Conservation (phyloP, 2,797 vertebrate genomes). For the Arnoldichthys spilopterus region DNA sequence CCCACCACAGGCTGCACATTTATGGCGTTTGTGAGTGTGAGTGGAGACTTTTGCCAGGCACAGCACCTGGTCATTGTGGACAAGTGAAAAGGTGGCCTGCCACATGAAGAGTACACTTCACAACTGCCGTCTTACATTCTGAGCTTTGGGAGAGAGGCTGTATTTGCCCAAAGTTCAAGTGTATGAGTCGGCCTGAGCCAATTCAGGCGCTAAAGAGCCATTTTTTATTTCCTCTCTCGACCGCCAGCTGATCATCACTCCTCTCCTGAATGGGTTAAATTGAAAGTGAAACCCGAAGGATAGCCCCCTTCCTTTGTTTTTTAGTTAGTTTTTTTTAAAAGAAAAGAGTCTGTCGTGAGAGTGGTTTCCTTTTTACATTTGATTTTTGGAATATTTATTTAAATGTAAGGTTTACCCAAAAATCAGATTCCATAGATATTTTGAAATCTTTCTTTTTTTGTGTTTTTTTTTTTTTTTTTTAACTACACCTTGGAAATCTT, state of each 20-base stretch:
- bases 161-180: conserved; percentile 59
- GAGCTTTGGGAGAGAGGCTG: conserved; percentile 62
- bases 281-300: conserved; percentile 52
- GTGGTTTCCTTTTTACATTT: conserved; percentile 32
- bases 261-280: conserved; percentile 69
- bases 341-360: neutral
- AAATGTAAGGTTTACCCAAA: conserved; percentile 24
- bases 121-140: conserved; percentile 65
- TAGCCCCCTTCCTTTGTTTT: conserved; percentile 38
- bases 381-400: neutral
- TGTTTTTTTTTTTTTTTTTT: neutral
- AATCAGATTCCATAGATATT: conserved; percentile 11
- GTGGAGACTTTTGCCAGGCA: conserved; percentile 98
- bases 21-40: conserved; percentile 96
- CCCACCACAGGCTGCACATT: conserved; percentile 85
- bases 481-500: conserved; percentile 16
- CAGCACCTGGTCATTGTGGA: conserved; percentile 95
- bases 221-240: conserved; percentile 47
- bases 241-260: conserved; percentile 41
- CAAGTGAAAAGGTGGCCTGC: conserved; percentile 85
- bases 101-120: conserved; percentile 52
- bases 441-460: conserved; percentile 18
- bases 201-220: conserved; percentile 47
- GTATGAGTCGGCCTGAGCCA: conserved; percentile 65
- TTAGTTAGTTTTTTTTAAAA: conserved; percentile 21